These are phyloP conservation scores for Galeopterus variegatus DNA, from an alignment of 2,113 vertebrate genomes.

Conservation along the genomic window DNA sequence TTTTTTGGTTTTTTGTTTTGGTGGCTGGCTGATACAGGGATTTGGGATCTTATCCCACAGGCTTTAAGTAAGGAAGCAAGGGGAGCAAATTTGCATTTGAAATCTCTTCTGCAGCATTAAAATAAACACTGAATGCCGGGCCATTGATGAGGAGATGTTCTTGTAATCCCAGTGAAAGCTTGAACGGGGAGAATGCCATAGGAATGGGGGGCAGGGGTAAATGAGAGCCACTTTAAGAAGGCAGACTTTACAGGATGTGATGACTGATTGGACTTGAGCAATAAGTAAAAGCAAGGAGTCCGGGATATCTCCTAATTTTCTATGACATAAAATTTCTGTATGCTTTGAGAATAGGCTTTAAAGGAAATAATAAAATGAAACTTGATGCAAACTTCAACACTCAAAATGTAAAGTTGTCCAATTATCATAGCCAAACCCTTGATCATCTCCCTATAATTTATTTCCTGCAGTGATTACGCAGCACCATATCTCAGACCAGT, in stretches of 20 bases:
- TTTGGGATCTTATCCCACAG: neutral
- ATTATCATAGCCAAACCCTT: slow-evolving; percentile 27
- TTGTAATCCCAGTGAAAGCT: neutral
- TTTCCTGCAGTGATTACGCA: slow-evolving; percentile 26
- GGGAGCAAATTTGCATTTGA: neutral
- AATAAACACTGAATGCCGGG: neutral
- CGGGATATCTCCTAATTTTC: neutral
- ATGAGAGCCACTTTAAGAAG: neutral
- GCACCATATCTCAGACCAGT: neutral
- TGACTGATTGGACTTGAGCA: neutral
- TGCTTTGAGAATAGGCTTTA: slow-evolving; percentile 16
- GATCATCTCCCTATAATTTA: slow-evolving; percentile 41
- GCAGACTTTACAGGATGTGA: neutral
- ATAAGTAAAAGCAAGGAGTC: neutral
- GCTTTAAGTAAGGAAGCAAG: neutral
- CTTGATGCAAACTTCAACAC: slow-evolving; percentile 12
- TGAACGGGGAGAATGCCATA: neutral
- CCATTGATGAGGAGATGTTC: neutral
- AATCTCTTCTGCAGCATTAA: neutral
- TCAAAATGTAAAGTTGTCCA: slow-evolving; percentile 52
- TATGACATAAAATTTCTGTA: neutral
- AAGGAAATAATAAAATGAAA: slow-evolving; percentile 55
- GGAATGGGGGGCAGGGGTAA: neutral
- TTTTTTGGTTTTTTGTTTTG: too few relatives aligned
- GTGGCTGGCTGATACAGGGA: too few relatives aligned